Conservation (phyloP, 2,888 invertebrate genomes). For the Rhagium mordax region DNA sequence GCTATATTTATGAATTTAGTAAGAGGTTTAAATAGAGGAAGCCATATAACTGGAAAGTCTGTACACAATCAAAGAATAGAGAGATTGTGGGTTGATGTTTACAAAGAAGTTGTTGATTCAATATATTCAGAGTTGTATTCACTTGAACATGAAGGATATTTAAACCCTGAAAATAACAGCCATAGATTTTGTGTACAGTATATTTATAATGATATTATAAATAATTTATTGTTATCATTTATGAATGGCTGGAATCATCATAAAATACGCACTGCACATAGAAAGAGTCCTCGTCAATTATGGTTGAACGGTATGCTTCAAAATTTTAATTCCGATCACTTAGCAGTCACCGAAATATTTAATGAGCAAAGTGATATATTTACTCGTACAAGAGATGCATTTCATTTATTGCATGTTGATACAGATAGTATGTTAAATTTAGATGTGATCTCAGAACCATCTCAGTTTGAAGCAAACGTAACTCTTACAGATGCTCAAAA, state of each 20-base stretch:
- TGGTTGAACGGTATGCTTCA: neutral
- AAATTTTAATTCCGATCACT: neutral
- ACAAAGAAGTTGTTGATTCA: neutral
- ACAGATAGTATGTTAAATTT: too few species aligned
- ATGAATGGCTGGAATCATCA: neutral
- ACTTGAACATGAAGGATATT: neutral
- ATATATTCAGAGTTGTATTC: neutral
- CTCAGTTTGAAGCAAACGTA: too few species aligned
- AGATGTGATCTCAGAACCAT: too few species aligned
- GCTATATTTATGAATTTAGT: slow-evolving; percentile 24
- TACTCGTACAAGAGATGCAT: too few species aligned
- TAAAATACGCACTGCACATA: neutral
- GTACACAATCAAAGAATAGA: slow-evolving; percentile 31
- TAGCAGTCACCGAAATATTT: too few species aligned
- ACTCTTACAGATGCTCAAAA: too few species aligned
- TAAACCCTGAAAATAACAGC: neutral
- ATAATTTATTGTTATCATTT: neutral
- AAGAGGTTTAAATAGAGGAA: slow-evolving; percentile 19
- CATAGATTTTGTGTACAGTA: neutral
- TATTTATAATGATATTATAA: neutral
- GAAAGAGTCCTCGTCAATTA: neutral
- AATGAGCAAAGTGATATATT: too few species aligned
- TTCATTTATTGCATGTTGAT: too few species aligned
- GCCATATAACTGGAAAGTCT: slow-evolving; percentile 22
- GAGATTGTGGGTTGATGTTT: slow-evolving; percentile 19